phyloP scores from a whole-genome alignment of 53 echinoderm and acorn worm genomes.

The Stichopus horrens region DNA sequence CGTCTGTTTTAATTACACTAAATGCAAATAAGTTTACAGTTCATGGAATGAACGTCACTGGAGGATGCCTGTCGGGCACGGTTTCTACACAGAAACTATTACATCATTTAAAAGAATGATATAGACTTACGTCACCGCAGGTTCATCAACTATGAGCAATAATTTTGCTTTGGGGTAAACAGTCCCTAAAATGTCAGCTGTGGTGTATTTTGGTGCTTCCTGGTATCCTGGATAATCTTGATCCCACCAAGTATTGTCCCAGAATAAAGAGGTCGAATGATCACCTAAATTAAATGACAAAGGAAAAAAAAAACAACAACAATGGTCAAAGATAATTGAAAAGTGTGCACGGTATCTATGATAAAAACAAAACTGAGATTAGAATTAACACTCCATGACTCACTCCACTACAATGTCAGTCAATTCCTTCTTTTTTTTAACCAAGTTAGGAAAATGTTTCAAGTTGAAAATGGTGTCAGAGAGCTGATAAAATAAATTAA shows the following conservation, averaged over 20 bases:
- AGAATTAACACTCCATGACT: background rate
- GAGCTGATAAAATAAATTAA: no score
- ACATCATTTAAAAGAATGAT: background rate
- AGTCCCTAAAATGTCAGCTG: slow-evolving; percentile 30
- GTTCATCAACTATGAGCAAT: slow-evolving; percentile 13
- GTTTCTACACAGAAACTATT: no score
- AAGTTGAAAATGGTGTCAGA: no score
- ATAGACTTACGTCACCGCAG: slow-evolving; percentile 1
- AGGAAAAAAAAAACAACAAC: no score
- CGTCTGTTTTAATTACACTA: no score
- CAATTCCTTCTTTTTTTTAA: no score
- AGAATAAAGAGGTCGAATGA: slow-evolving; percentile 30
- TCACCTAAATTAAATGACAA: background rate
- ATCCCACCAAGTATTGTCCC: slow-evolving; percentile 42
- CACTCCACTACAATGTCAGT: no score
- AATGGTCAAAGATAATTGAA: background rate
- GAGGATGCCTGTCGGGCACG: no score
- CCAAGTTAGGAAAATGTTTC: no score
- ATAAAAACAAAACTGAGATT: background rate
- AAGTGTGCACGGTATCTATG: background rate
- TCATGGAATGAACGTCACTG: no score
- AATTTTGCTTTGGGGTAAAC: slow-evolving; percentile 34
- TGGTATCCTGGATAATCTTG: background rate
- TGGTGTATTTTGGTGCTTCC: slow-evolving; percentile 12
- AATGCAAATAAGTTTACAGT: no score